Percentiles rank a stretch among this genome's conserved stretches.
Evolutionary conservation across 2,888 invertebrate genomes (phyloP).

Genomic region (Salticus scenicus): DNA sequence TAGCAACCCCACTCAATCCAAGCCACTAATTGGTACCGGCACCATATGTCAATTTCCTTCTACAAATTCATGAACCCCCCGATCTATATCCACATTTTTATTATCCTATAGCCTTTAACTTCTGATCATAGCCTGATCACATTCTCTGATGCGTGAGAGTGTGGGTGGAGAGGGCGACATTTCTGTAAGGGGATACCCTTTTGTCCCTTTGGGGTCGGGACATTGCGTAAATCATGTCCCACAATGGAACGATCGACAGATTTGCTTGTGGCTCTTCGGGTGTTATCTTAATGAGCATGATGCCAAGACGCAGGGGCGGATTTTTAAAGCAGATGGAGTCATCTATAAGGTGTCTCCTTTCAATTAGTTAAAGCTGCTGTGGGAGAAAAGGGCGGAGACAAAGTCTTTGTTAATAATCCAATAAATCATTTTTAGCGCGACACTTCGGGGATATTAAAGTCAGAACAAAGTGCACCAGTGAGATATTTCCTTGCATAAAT

Average conservation of each 20-base stretch:
- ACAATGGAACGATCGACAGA: constrained; percentile 43
- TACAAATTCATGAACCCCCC: constrained; percentile 56
- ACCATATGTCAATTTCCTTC: constrained; percentile 67
- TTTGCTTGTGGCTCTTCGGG: constrained; percentile 62
- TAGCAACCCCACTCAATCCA: not conserved
- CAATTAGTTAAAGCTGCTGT: constrained; percentile 34
- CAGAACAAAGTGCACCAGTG: not conserved
- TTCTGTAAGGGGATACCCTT: constrained; percentile 33
- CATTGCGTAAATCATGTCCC: constrained; percentile 58
- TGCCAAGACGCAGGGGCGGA: constrained; percentile 26
- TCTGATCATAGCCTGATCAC: constrained; percentile 40
- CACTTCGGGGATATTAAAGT: not conserved
- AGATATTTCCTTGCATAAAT: constrained; percentile 12
- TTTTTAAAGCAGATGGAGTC: constrained; percentile 47
- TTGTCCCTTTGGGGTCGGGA: constrained; percentile 25
- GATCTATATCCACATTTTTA: constrained; percentile 40
- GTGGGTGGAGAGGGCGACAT: constrained; percentile 23
- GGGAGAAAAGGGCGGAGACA: not conserved
- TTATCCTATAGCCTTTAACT: constrained; percentile 54
- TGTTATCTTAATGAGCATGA: constrained; percentile 52
- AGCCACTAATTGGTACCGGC: constrained; percentile 55
- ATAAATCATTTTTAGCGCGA: constrained; percentile 10
- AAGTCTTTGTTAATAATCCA: constrained; percentile 1
- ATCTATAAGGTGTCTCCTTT: constrained; percentile 32
- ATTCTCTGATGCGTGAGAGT: constrained; percentile 19